A percentile compares a stretch with the other conserved stretches of the same genome.
phyloP scores from a whole-genome alignment of 2,888 invertebrate species.

The Leptarthrus brevirostris region DNA sequence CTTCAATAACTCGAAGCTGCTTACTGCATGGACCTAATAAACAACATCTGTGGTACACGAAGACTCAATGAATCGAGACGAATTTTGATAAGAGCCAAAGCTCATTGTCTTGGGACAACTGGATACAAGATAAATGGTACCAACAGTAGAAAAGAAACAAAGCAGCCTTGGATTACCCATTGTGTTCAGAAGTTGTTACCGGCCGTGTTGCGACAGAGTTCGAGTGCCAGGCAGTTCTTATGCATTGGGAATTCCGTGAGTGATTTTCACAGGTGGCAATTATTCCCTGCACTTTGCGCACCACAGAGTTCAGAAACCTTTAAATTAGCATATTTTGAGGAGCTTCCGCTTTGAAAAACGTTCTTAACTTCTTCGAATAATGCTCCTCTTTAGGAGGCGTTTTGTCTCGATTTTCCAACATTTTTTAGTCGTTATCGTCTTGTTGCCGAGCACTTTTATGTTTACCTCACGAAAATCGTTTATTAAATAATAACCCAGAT shows the following conservation, averaged over 20 bases:
- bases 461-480: constrained; percentile 45
- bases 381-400: constrained; percentile 29
- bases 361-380: neutral
- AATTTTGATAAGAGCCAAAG: constrained; percentile 38
- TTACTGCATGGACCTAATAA: neutral
- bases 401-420: constrained; percentile 27
- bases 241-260: constrained; percentile 9
- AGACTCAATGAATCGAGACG: constrained; percentile 46
- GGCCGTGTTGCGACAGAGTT: neutral
- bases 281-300: constrained; percentile 42
- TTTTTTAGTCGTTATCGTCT: neutral
- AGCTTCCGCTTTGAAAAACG: constrained; percentile 19
- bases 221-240: neutral
- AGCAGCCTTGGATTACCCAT: constrained; percentile 33
- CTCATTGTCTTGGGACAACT: constrained; percentile 44
- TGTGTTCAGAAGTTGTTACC: constrained; percentile 8
- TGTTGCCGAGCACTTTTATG: constrained; percentile 2
- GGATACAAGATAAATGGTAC: constrained; percentile 36
- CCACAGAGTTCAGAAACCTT: constrained; percentile 6
- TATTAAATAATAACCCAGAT: constrained; percentile 47
- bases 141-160: constrained; percentile 2
- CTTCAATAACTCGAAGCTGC: neutral
- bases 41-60: constrained; percentile 19
- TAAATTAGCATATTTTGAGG: constrained; percentile 38
- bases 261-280: constrained; percentile 43